Conservation (phyloP, 2,113 vertebrate species). For the Poeciliopsis turrubarensis region DNA sequence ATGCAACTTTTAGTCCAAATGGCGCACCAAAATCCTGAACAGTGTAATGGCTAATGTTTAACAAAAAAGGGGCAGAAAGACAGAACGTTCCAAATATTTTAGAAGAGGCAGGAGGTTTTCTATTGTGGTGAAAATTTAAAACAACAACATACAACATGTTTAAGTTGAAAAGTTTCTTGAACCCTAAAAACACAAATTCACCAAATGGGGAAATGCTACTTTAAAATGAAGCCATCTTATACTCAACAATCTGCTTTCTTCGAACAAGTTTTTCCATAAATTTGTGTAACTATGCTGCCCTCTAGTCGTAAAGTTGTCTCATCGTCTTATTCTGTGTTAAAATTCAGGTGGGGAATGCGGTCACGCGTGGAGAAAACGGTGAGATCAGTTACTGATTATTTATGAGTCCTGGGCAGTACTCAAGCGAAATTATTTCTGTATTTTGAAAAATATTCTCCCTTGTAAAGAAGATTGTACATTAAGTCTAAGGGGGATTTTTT, state of each 20-base stretch:
- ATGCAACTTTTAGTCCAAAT: constrained; percentile 26
- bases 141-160: not conserved
- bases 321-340: not conserved
- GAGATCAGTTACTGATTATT: too few species aligned
- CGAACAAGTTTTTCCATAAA: not conserved
- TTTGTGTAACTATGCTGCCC: constrained; percentile 15
- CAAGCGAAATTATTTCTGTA: too few species aligned
- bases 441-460: too few species aligned
- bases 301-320: constrained; percentile 38
- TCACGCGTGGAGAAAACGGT: too few species aligned
- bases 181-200: not conserved
- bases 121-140: not conserved
- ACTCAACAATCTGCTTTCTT: too few species aligned
- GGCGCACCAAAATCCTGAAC: not conserved
- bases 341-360: too few species aligned
- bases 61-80: not conserved
- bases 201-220: not conserved
- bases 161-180: not conserved
- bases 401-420: too few species aligned
- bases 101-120: not conserved
- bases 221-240: not conserved
- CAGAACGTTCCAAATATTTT: not conserved
- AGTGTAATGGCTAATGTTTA: constrained; percentile 24
- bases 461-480: too few species aligned
- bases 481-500: too few species aligned